Percentiles rank a stretch among this genome's conserved stretches.
Conservation (phyloP, 2,113 vertebrate species). For the Prionailurus bengalensis region DNA sequence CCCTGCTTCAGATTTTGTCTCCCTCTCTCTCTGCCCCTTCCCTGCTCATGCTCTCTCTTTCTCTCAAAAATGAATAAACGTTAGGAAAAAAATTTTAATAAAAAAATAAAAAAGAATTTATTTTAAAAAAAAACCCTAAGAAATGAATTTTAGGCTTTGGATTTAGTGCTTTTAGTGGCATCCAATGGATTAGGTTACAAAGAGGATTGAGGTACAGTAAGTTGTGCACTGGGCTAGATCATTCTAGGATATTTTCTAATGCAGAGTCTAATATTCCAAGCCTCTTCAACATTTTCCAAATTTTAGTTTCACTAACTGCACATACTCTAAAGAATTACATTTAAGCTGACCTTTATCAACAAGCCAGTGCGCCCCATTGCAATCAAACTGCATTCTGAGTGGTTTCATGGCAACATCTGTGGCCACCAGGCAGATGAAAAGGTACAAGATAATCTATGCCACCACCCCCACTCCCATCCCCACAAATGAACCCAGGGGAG, state of each 20-base stretch:
- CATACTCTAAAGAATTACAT: neutral
- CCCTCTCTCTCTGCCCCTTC: too few species aligned
- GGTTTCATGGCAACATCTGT: neutral
- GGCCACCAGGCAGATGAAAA: neutral
- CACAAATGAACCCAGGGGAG: neutral
- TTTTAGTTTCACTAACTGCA: neutral
- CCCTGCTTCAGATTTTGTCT: too few species aligned
- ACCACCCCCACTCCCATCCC: too few species aligned
- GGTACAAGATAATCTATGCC: neutral
- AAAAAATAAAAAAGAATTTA: too few species aligned
- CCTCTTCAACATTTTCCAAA: slow-evolving; percentile 17
- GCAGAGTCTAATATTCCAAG: neutral
- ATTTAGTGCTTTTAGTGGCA: neutral
- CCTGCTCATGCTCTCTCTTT: too few species aligned
- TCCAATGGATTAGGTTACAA: neutral
- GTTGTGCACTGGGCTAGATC: neutral
- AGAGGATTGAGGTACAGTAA: neutral
- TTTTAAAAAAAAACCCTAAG: neutral
- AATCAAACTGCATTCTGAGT: slow-evolving; percentile 10
- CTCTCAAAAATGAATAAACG: too few species aligned
- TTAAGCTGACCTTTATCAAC: neutral
- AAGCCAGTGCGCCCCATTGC: neutral
- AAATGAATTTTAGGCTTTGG: neutral
- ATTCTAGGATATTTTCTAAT: slow-evolving; percentile 19
- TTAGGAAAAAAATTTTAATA: too few species aligned